Percentiles rank a stretch among this genome's conserved stretches.
phyloP scores from a whole-genome alignment of 2,113 vertebrate genomes.

The Callopanchax toddi region DNA sequence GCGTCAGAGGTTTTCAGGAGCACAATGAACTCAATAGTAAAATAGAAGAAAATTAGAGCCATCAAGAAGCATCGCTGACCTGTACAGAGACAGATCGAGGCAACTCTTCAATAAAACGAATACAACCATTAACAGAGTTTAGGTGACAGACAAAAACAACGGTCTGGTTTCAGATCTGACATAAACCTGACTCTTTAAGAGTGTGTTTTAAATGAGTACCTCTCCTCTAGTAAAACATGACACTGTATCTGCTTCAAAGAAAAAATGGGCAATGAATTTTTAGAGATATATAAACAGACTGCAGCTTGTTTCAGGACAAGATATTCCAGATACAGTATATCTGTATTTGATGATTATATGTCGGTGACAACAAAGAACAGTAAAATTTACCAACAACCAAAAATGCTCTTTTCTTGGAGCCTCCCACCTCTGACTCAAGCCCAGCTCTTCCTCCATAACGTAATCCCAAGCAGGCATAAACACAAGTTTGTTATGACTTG shows the following conservation, averaged over 20 bases:
- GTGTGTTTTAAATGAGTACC: background rate
- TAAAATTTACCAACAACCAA: background rate
- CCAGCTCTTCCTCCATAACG: background rate
- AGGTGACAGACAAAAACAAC: background rate
- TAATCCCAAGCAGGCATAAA: background rate
- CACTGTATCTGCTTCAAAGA: too few species aligned
- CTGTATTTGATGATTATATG: too few species aligned
- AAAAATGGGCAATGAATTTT: too few species aligned
- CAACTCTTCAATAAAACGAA: background rate
- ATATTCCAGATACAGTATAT: background rate
- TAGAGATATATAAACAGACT: background rate
- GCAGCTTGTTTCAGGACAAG: background rate
- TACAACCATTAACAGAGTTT: background rate
- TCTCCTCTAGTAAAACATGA: background rate
- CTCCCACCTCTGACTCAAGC: background rate
- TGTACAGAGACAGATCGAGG: background rate
- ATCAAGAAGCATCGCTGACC: background rate
- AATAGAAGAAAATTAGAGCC: background rate
- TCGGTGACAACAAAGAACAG: too few species aligned
- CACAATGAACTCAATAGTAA: background rate
- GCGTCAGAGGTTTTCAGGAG: background rate
- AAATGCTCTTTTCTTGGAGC: background rate
- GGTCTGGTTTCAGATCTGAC: background rate
- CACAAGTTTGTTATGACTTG: constrained; percentile 3
- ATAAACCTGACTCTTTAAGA: background rate